A percentile compares a stretch with the other conserved stretches of the same genome.
These are phyloP conservation scores for Microctenopoma lineatum DNA, from an alignment of 2,797 vertebrate genomes.

Conservation along the genomic window DNA sequence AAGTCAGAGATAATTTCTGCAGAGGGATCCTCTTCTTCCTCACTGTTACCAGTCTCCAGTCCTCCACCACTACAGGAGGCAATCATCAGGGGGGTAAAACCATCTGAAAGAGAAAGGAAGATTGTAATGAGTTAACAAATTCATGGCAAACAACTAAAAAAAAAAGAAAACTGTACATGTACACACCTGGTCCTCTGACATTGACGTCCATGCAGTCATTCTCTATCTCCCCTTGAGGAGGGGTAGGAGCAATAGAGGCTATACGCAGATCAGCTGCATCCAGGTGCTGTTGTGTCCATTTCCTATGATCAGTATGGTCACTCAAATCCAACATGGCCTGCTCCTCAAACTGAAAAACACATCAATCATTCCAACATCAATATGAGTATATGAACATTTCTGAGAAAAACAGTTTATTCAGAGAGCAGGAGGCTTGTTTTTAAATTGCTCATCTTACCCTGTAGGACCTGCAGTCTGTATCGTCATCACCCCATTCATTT, in stretches of 20 bases:
- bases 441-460: slow-evolving; percentile 82
- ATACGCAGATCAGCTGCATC: slow-evolving; percentile 95
- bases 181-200: slow-evolving; percentile 93
- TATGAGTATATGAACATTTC: background rate
- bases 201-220: slow-evolving; percentile 98
- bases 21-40: slow-evolving; percentile 95
- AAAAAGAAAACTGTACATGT: background rate
- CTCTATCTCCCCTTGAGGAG: slow-evolving; percentile 96
- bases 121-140: background rate
- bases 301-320: slow-evolving; percentile 93
- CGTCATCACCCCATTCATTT: slow-evolving; percentile 97
- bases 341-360: slow-evolving; percentile 89
- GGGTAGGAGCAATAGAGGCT: slow-evolving; percentile 93
- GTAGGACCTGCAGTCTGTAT: slow-evolving; percentile 92
- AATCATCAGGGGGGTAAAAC: slow-evolving; percentile 98
- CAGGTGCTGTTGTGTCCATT: slow-evolving; percentile 99
- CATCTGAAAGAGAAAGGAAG: slow-evolving; percentile 81
- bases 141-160: background rate
- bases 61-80: slow-evolving; percentile 98
- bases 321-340: slow-evolving; percentile 91
- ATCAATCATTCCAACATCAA: slow-evolving; percentile 1
- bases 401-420: background rate
- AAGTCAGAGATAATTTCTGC: slow-evolving; percentile 97
- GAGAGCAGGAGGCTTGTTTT: background rate
- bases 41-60: slow-evolving; percentile 93